Evolutionary conservation across 1,140 invertebrate species (phyloP).

Genomic region (Drosophila tropicalis): DNA sequence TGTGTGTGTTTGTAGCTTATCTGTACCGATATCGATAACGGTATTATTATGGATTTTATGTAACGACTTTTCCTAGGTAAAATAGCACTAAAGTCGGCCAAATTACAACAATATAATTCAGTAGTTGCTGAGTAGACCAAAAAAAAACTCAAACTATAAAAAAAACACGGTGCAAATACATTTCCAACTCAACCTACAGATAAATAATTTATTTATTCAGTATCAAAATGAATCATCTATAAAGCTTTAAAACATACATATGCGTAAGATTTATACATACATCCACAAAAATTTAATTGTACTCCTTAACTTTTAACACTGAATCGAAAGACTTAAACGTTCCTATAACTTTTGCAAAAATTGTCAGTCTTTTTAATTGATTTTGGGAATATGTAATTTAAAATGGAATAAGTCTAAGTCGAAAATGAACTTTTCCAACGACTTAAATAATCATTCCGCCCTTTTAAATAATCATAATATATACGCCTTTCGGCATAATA

Average conservation of each 20-base stretch:
- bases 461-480: conserved; percentile 39
- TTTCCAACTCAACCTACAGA: conserved; percentile 43
- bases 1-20: background rate
- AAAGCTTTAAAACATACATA: background rate
- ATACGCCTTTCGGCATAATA: conserved; percentile 47
- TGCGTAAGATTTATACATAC: conserved; percentile 32
- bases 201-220: conserved; percentile 6
- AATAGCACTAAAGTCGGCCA: no score
- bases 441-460: background rate
- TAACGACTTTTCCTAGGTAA: conserved; percentile 31
- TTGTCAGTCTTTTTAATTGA: background rate
- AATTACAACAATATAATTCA: no score
- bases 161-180: conserved; percentile 52
- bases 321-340: conserved; percentile 19
- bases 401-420: background rate
- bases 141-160: conserved; percentile 42
- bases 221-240: conserved; percentile 23
- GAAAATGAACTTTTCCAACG: background rate
- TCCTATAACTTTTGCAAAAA: background rate
- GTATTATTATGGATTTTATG: conserved; percentile 25
- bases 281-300: conserved; percentile 5
- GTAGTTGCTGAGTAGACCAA: no score
- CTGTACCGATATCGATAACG: background rate
- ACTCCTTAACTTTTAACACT: conserved; percentile 15
- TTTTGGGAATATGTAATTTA: background rate